A percentile compares a stretch with the other conserved stretches of the same genome.
Conservation (phyloP, 2,888 invertebrate species). For the Platynereis dumerilii region DNA sequence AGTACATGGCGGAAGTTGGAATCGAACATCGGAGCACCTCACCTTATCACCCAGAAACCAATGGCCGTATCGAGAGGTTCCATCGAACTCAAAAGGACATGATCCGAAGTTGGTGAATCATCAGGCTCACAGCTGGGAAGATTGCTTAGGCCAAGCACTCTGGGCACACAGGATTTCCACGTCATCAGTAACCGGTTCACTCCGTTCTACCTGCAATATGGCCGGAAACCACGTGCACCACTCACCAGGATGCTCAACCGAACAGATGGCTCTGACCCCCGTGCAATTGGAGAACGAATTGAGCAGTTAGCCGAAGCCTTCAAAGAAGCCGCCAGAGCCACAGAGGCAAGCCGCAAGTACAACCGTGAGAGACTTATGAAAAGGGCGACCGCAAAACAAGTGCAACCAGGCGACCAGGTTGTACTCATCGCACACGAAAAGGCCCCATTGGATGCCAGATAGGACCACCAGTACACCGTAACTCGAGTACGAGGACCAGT, state of each 20-base stretch:
- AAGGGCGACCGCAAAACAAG: neutral
- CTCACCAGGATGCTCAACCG: neutral
- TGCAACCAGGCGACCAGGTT: constrained; percentile 10
- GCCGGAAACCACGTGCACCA: constrained; percentile 4
- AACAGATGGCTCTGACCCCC: constrained; percentile 9
- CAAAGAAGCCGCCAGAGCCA: constrained; percentile 9
- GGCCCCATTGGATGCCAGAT: constrained; percentile 6
- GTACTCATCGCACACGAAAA: constrained; percentile 10
- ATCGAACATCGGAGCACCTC: neutral
- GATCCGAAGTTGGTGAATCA: constrained; percentile 11
- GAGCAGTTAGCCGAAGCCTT: constrained; percentile 3
- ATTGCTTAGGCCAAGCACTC: neutral
- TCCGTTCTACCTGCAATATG: constrained; percentile 14
- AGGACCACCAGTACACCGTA: constrained; percentile 9
- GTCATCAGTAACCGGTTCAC: constrained; percentile 12
- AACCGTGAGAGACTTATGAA: neutral
- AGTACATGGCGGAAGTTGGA: neutral
- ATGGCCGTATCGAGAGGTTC: constrained; percentile 11
- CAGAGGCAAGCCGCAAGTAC: constrained; percentile 9
- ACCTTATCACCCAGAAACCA: constrained; percentile 14
- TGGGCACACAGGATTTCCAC: neutral
- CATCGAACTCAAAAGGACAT: constrained; percentile 12
- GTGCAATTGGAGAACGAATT: constrained; percentile 12
- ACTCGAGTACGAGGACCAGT: constrained; percentile 3
- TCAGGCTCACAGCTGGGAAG: constrained; percentile 2